phyloP scores from a whole-genome alignment of 2,797 vertebrate genomes.

The Falco novaeseelandiae region DNA sequence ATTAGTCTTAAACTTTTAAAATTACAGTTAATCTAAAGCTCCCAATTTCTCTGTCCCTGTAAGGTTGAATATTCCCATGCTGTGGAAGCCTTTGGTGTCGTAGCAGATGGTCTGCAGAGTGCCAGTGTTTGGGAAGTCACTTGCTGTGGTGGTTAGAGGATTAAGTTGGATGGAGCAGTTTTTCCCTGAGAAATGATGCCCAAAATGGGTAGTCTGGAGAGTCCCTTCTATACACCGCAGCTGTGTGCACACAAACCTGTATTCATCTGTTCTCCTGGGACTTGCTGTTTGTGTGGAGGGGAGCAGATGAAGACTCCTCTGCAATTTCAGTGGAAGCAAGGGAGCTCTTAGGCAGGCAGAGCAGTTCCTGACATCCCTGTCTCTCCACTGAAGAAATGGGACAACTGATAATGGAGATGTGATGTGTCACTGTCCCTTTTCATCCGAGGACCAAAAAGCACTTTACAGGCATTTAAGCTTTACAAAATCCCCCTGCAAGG shows the following conservation, averaged over 20 bases:
- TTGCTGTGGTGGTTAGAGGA: not conserved
- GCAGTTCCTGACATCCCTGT: not conserved
- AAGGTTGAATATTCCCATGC: not conserved
- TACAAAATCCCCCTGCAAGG: not conserved
- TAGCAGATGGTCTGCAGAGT: no score
- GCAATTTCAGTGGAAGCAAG: not conserved
- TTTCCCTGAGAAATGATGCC: not conserved
- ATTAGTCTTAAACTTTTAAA: not conserved
- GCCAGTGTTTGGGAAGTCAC: not conserved
- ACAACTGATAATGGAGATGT: not conserved
- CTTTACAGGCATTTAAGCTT: not conserved
- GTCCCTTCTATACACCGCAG: not conserved
- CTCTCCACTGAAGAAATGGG: not conserved
- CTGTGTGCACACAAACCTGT: not conserved
- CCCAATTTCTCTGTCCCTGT: not conserved
- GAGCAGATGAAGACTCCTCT: not conserved
- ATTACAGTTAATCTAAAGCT: not conserved
- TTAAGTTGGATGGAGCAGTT: not conserved
- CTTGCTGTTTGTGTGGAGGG: not conserved
- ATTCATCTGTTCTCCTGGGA: not conserved
- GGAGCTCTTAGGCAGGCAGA: not conserved
- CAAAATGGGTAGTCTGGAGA: not conserved
- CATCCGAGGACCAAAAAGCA: not conserved
- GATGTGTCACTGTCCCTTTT: not conserved
- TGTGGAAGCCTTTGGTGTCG: not conserved